A percentile compares a stretch with the other conserved stretches of the same genome.
Conservation (phyloP, 2,888 invertebrate genomes). For the Tachystola acroxantha region DNA sequence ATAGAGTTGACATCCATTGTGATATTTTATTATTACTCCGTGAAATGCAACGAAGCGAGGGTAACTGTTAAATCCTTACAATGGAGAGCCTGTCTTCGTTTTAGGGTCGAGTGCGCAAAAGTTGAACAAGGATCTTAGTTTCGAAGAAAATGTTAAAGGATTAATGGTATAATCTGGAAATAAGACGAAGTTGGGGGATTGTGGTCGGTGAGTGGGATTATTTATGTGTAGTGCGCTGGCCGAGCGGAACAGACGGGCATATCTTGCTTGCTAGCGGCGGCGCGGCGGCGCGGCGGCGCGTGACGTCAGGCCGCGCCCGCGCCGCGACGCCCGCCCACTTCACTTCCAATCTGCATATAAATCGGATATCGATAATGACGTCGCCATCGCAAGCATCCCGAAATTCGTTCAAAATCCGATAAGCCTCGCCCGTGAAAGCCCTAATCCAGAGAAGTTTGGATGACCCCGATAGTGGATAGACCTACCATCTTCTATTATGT, state of each 20-base stretch:
- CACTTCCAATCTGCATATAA: constrained; percentile 75
- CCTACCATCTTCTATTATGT: constrained; percentile 74
- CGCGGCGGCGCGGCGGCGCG: constrained; percentile 10
- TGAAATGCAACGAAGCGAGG: constrained; percentile 69
- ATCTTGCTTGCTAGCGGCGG: constrained; percentile 13
- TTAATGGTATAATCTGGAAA: constrained; percentile 58
- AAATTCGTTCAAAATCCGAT: constrained; percentile 75
- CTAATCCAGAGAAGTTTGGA: constrained; percentile 73
- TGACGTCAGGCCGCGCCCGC: constrained; percentile 17
- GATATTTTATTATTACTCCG: constrained; percentile 72
- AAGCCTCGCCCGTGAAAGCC: constrained; percentile 69
- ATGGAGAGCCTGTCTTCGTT: constrained; percentile 65
- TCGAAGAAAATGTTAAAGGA: constrained; percentile 52
- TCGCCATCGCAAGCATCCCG: constrained; percentile 68
- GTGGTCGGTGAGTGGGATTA: constrained; percentile 43
- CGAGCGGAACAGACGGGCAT: constrained; percentile 18
- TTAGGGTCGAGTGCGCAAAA: constrained; percentile 64
- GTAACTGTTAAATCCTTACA: constrained; percentile 73
- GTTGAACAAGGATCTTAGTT: constrained; percentile 61
- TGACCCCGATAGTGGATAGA: constrained; percentile 73
- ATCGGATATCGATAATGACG: constrained; percentile 77
- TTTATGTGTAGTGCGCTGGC: constrained; percentile 38
- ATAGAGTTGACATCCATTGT: constrained; percentile 75
- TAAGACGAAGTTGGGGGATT: constrained; percentile 48
- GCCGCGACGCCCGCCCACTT: constrained; percentile 40